Conservation (phyloP, 2,797 vertebrate species). For the Neomorphus geoffroyi region DNA sequence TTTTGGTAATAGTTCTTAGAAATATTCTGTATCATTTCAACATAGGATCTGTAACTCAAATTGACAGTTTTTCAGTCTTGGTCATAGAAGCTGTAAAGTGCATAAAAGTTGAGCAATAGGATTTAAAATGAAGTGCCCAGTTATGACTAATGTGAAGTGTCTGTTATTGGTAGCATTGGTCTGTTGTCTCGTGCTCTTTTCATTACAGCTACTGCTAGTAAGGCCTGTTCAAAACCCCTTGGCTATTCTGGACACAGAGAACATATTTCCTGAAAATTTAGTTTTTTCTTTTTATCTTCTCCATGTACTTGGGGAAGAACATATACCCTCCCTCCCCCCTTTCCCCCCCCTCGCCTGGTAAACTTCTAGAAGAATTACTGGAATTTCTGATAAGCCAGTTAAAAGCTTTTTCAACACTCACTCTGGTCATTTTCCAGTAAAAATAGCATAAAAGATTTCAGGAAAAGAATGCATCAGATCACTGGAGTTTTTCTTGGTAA, state of each 20-base stretch:
- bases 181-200: background rate
- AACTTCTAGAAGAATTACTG: conserved; percentile 48
- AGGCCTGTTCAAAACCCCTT: background rate
- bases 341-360: too few species aligned
- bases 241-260: background rate
- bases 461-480: background rate
- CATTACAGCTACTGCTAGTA: background rate
- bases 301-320: background rate
- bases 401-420: background rate
- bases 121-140: background rate
- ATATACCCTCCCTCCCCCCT: background rate
- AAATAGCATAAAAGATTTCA: conserved; percentile 14
- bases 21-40: background rate
- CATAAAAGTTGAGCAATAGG: background rate
- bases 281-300: conserved; percentile 19
- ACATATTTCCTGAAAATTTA: background rate
- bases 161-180: background rate
- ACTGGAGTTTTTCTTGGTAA: conserved; percentile 12
- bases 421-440: conserved; percentile 28
- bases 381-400: conserved; percentile 41
- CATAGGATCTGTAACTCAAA: background rate
- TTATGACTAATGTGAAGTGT: background rate
- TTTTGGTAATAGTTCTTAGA: background rate
- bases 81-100: background rate
- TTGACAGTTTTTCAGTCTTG: background rate